Evolutionary conservation across 1,140 invertebrate species (phyloP), one percentile per base, ranked within the genome.

Genomic region (Ectropis grisescens): DNA sequence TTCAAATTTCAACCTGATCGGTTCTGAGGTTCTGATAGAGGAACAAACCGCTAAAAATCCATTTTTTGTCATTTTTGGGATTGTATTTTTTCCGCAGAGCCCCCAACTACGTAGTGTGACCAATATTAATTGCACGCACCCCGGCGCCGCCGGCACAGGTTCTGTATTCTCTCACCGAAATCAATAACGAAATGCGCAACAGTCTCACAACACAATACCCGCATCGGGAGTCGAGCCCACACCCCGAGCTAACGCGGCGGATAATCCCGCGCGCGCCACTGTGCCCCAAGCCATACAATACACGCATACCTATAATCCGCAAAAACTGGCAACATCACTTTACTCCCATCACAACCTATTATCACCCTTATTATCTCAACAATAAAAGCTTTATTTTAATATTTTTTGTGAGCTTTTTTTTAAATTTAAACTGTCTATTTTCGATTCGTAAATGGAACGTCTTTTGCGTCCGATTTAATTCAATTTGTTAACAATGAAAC

Each of bases 191-290:
- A 74, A 70, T 74, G 72, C 57, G 68, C 66, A 74, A 74, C 62
- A 60, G 62, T 66, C 64, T 52, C 51, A 47, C 45, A 39, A 47
- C 47, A 58, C 45, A 29, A 45, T 47, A 43, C 67, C 66, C 57
- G 53, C 62, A 64, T 49, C 37, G 38, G 43, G 53, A 47, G 54
- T 54, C 41, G 49, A 61, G 50, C 46, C 41, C 50, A 30, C 46
- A 47, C 41, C 57, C 57, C 35, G 57, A 40, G 49, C 54, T 70
- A 72, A 68, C 70, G 66, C 51, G 67, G 66, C 68, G 64, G 52
- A 50, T 79, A 75, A 79, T 75, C 74, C 64, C 59, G 72, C 70
- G 61, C 66, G 65, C 68, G 68, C 59, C 62, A 55, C 54, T 22
- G 48, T 61, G 49, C 59, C 60, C 39, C 30, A 15, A 33, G 56